phyloP scores from a whole-genome alignment of 2,797 vertebrate species.

The Salmo trutta region DNA sequence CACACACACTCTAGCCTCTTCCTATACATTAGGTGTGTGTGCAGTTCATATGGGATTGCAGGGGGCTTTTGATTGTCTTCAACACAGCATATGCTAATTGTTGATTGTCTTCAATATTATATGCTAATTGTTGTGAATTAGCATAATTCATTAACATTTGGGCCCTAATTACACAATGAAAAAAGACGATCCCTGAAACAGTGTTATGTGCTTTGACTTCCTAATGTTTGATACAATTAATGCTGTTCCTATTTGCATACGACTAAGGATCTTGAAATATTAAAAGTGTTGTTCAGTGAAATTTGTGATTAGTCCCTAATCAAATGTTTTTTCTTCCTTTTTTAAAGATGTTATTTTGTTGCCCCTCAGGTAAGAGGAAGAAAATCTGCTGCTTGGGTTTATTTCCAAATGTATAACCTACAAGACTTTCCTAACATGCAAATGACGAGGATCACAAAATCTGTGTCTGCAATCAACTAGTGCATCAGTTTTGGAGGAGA shows the following conservation, averaged over 20 bases:
- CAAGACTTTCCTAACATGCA: slow-evolving; percentile 48
- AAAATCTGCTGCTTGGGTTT: slow-evolving; percentile 37
- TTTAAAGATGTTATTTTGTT: slow-evolving; percentile 58
- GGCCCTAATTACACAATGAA: slow-evolving; percentile 78
- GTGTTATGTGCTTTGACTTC: slow-evolving; percentile 69
- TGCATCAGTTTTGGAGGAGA: slow-evolving; percentile 46
- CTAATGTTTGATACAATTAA: slow-evolving; percentile 69
- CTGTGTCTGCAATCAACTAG: slow-evolving; percentile 56
- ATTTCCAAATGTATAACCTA: slow-evolving; percentile 48
- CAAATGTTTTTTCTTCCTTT: slow-evolving; percentile 73
- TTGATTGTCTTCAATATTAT: slow-evolving; percentile 81
- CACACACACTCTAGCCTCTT: slow-evolving; percentile 39
- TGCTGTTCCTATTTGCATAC: slow-evolving; percentile 68
- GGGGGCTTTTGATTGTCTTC: slow-evolving; percentile 71
- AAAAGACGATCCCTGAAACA: slow-evolving; percentile 61
- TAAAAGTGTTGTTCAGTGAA: slow-evolving; percentile 70
- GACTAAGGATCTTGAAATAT: slow-evolving; percentile 68
- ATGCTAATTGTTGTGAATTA: slow-evolving; percentile 81
- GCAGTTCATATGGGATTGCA: slow-evolving; percentile 64
- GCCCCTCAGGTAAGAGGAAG: slow-evolving; percentile 71
- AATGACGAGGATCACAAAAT: slow-evolving; percentile 51
- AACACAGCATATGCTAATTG: slow-evolving; percentile 78
- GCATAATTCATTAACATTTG: slow-evolving; percentile 84
- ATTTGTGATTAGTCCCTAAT: slow-evolving; percentile 70
- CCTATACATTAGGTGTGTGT: slow-evolving; percentile 58